These are phyloP conservation scores for Camponotus fellah DNA, from an alignment of 2,888 invertebrate species.

Conservation along the genomic window DNA sequence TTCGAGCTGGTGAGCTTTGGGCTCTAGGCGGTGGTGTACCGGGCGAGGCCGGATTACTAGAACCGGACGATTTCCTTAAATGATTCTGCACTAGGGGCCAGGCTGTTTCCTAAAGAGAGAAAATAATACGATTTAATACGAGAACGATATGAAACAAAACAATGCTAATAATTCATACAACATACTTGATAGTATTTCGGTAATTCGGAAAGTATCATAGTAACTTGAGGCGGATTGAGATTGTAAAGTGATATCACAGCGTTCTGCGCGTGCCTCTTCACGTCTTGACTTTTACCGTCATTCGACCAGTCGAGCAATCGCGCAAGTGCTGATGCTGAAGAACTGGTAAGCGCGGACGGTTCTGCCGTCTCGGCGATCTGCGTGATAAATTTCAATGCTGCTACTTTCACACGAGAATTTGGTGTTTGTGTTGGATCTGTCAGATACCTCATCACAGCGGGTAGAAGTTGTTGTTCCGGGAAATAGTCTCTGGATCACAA, in stretches of 20 bases:
- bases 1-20: constrained; percentile 83
- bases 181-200: constrained; percentile 89
- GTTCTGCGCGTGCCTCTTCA: constrained; percentile 90
- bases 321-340: constrained; percentile 81
- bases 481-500: constrained; percentile 87
- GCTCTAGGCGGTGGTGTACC: constrained; percentile 84
- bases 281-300: constrained; percentile 90
- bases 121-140: neutral
- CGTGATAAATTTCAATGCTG: constrained; percentile 90
- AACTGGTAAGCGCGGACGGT: constrained; percentile 81
- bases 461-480: constrained; percentile 88
- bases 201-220: constrained; percentile 91
- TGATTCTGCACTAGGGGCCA: constrained; percentile 91
- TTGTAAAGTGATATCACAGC: constrained; percentile 95
- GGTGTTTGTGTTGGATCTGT: constrained; percentile 98
- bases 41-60: constrained; percentile 87
- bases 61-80: constrained; percentile 89
- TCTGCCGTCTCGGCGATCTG: constrained; percentile 90
- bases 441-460: constrained; percentile 90
- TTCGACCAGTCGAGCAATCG: constrained; percentile 87
- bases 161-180: neutral
- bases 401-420: constrained; percentile 92
- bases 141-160: neutral
- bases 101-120: constrained; percentile 89
- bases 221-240: constrained; percentile 96